These are phyloP conservation scores for Scomber scombrus DNA, from an alignment of 2,113 vertebrate species.

Conservation along the genomic window DNA sequence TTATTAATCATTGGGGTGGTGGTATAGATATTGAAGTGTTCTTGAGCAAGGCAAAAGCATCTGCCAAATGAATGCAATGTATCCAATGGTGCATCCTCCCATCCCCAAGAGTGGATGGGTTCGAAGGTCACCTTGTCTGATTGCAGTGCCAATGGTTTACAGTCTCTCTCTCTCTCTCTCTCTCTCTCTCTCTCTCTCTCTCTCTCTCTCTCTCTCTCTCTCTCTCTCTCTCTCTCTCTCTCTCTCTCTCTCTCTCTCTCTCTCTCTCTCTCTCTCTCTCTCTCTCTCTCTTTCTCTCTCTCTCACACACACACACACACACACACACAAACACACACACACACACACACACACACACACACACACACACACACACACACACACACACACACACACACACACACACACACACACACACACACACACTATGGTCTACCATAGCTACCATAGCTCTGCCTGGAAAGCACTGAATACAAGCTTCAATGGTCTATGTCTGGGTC, in stretches of 20 bases:
- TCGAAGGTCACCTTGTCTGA: constrained; percentile 45
- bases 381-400: too few relatives aligned
- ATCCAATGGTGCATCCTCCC: neutral
- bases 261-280: too few relatives aligned
- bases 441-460: constrained; percentile 2
- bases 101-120: neutral
- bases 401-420: neutral
- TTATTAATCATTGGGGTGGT: neutral
- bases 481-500: constrained; percentile 13
- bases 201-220: too few relatives aligned
- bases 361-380: too few relatives aligned
- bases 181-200: too few relatives aligned
- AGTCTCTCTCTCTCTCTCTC: neutral
- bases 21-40: neutral
- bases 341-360: too few relatives aligned
- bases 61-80: constrained; percentile 17
- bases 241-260: too few relatives aligned
- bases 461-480: constrained; percentile 16
- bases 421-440: neutral
- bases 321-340: too few relatives aligned
- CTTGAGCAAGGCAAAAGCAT: constrained; percentile 6
- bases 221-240: too few relatives aligned
- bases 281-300: too few relatives aligned
- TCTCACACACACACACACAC: too few relatives aligned
- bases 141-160: constrained; percentile 14